Percentiles rank a stretch among this genome's conserved stretches.
These are phyloP conservation scores for Falco naumanni DNA, from an alignment of 2,797 vertebrate genomes.

Conservation along the genomic window DNA sequence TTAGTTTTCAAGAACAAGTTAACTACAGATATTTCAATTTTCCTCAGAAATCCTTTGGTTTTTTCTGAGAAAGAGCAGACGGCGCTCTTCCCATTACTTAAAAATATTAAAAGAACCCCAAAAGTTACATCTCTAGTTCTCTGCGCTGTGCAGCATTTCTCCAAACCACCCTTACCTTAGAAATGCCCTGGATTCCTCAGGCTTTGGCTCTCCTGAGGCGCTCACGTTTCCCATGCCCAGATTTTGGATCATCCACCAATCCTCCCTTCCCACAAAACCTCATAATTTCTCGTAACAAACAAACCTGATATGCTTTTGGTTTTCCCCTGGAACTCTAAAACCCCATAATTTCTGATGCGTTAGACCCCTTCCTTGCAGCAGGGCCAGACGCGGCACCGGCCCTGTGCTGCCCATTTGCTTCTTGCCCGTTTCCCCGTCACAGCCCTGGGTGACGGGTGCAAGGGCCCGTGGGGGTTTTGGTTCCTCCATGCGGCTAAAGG, in stretches of 20 bases:
- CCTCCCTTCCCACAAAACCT: neutral
- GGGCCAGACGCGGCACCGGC: too few relatives aligned
- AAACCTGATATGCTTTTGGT: too few relatives aligned
- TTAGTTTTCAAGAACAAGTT: neutral
- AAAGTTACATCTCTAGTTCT: neutral
- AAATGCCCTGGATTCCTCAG: neutral
- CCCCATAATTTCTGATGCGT: neutral
- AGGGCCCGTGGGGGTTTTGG: accelerated
- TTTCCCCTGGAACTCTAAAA: neutral
- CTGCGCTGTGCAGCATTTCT: neutral
- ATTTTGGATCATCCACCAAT: neutral
- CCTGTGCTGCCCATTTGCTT: accelerated
- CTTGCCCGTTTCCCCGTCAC: accelerated
- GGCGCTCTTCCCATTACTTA: neutral
- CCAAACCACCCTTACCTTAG: neutral
- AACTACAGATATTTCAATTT: neutral
- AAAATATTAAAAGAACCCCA: too few relatives aligned
- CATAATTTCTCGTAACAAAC: neutral
- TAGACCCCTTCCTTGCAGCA: neutral
- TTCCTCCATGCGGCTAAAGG: neutral
- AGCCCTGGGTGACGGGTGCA: neutral
- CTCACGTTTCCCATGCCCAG: accelerated
- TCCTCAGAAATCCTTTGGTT: neutral
- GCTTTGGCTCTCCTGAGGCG: neutral
- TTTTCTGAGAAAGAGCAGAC: neutral